Evolutionary conservation across 2,113 vertebrate genomes (phyloP), one percentile per base, ranked within the genome.

Genomic region (Connochaetes taurinus): DNA sequence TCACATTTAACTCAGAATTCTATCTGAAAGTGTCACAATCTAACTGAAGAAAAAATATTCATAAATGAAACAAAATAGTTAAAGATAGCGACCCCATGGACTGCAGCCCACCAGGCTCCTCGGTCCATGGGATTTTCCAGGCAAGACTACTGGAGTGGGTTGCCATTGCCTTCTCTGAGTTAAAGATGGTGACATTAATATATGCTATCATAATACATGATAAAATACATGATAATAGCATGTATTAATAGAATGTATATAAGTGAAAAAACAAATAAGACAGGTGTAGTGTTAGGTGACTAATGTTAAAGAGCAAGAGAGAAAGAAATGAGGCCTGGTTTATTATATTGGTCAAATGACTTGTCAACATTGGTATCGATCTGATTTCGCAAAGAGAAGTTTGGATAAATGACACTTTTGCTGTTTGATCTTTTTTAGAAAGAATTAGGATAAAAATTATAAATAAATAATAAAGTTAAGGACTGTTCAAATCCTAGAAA

Each of bases 41-140:
- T 93, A 88, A 67, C n/a, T 96, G 47, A 92, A 82, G 55, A 57
- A 94, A 90, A 83, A 94, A 91, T 13, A 58, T 92, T 78, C 45
- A 14, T 88, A 97, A 96, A 25, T 94, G 33, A 80, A 92, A 94
- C 27, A 64, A 94, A 96, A 52, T 27, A 55, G 31, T 95, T 95
- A 25, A 91, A 96, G 47, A 94, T 78, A 50, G 47, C 3, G 47
- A 50, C 47, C 47, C 47, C 47, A 50, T 1, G 12, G 47, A 50
- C 2, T 50, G 12, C 47, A 50, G 47, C 47, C 47, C 47, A 50
- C 12, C 47, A 50, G 47, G 47, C 47, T 50, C 47, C 47, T 50
- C 47, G 2, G 2, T 50, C 47, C 47, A 50, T 50, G 47, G 47
- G 47, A 50, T 50, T 50, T 50, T 50, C 47, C 47, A 50, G 47